phyloP scores from a whole-genome alignment of 2,113 vertebrate species.

The Calyptomena viridis region DNA sequence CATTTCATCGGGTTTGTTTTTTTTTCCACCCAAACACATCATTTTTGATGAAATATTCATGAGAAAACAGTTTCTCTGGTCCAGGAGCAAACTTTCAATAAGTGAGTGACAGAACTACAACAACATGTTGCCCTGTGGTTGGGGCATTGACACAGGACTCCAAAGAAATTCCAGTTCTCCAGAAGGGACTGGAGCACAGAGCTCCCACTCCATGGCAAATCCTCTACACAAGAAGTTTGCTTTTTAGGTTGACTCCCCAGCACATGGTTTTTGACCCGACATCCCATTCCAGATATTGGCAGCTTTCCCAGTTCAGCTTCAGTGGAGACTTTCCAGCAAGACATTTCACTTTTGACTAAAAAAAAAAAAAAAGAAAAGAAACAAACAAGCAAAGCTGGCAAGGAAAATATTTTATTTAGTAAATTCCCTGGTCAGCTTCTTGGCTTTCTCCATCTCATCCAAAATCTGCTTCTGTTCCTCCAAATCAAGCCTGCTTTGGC shows the following conservation, averaged over 20 bases:
- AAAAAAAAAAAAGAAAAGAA: neutral
- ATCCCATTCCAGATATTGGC: neutral
- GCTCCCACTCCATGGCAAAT: neutral
- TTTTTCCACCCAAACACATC: neutral
- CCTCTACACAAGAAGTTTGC: neutral
- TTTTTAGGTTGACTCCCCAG: neutral
- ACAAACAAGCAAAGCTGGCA: neutral
- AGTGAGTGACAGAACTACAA: neutral
- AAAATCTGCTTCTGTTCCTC: conserved; percentile 2
- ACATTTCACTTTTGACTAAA: neutral
- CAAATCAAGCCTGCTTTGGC: neutral
- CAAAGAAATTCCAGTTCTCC: neutral
- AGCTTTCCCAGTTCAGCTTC: conserved; percentile 2
- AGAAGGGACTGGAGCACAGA: neutral
- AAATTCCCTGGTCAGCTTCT: neutral
- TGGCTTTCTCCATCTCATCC: neutral
- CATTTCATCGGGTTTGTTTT: neutral
- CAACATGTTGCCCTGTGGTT: neutral
- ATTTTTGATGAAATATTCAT: conserved; percentile 1
- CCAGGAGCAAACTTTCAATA: neutral
- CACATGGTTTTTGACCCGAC: neutral
- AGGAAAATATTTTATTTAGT: neutral
- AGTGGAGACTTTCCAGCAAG: conserved; percentile 2
- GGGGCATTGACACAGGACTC: neutral
- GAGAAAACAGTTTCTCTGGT: neutral